These are phyloP conservation scores for Mixornis gularis DNA, from an alignment of 2,113 vertebrate genomes.

Conservation along the genomic window DNA sequence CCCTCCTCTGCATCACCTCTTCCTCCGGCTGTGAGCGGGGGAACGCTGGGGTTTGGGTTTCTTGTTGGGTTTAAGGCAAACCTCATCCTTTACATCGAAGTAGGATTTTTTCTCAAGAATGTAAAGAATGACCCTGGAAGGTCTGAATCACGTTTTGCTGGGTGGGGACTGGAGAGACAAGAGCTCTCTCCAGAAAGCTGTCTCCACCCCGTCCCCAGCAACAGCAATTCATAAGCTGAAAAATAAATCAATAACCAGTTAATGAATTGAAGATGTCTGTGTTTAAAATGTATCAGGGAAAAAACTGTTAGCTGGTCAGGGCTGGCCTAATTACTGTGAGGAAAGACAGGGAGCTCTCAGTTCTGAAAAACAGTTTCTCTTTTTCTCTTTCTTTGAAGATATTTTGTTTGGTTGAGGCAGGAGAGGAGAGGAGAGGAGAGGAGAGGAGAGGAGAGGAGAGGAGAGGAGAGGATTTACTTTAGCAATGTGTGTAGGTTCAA, in stretches of 20 bases:
- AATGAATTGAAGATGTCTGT: conserved; percentile 62
- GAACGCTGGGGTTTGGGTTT: background rate
- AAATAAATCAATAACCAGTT: conserved; percentile 59
- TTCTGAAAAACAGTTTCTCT: conserved; percentile 14
- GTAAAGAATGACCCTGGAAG: conserved; percentile 57
- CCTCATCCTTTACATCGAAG: conserved; percentile 52
- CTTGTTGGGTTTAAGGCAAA: conserved; percentile 8
- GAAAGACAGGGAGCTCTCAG: background rate
- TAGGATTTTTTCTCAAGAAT: conserved; percentile 39
- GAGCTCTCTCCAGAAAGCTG: conserved; percentile 46
- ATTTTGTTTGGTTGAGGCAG: background rate
- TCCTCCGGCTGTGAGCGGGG: accelerated
- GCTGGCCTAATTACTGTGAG: conserved; percentile 1
- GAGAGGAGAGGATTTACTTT: background rate
- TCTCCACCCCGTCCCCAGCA: conserved; percentile 32
- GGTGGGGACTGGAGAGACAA: background rate
- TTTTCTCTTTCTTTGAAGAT: background rate
- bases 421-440: background rate
- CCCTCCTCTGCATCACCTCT: background rate
- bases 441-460: background rate
- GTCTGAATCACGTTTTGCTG: background rate
- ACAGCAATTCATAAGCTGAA: conserved; percentile 45
- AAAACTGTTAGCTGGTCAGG: background rate
- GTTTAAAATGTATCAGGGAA: conserved; percentile 22
- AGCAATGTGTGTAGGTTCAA: background rate